Conservation (phyloP, 2,888 invertebrate genomes). For the Eubasilissa splendida region DNA sequence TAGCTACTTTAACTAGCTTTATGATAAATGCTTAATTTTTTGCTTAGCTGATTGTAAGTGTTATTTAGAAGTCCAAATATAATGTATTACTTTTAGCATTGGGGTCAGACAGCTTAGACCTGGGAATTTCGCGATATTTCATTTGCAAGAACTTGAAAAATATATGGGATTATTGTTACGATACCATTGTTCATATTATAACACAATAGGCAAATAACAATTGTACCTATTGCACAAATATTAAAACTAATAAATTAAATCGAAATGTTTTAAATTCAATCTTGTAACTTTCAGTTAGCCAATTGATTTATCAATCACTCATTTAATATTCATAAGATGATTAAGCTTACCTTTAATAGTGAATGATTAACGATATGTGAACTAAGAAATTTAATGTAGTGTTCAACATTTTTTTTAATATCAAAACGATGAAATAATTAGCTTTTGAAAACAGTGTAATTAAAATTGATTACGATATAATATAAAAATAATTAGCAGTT, state of each 20-base stretch:
- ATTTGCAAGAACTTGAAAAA: conserved; percentile 33
- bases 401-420: conserved; percentile 4
- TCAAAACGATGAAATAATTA: conserved; percentile 3
- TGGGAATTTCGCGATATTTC: conserved; percentile 40
- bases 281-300: background rate
- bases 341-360: conserved; percentile 1
- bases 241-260: conserved; percentile 6
- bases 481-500: conserved; percentile 3
- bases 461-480: conserved; percentile 19
- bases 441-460: conserved; percentile 16
- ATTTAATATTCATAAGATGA: conserved; percentile 1
- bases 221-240: conserved; percentile 5
- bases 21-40: conserved; percentile 13
- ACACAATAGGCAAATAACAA: conserved; percentile 33
- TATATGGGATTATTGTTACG: conserved; percentile 22
- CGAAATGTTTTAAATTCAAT: conserved; percentile 4
- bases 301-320: conserved; percentile 20
- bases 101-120: conserved; percentile 29
- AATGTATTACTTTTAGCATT: conserved; percentile 30
- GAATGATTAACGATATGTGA: conserved; percentile 20
- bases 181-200: conserved; percentile 31
- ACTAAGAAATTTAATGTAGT: background rate
- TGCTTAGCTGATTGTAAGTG: conserved; percentile 25
- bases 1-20: conserved; percentile 30
- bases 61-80: conserved; percentile 30